Percentiles rank a stretch among this genome's conserved stretches.
phyloP scores from a whole-genome alignment of 2,113 vertebrate species.

The Ailuropoda melanoleuca region DNA sequence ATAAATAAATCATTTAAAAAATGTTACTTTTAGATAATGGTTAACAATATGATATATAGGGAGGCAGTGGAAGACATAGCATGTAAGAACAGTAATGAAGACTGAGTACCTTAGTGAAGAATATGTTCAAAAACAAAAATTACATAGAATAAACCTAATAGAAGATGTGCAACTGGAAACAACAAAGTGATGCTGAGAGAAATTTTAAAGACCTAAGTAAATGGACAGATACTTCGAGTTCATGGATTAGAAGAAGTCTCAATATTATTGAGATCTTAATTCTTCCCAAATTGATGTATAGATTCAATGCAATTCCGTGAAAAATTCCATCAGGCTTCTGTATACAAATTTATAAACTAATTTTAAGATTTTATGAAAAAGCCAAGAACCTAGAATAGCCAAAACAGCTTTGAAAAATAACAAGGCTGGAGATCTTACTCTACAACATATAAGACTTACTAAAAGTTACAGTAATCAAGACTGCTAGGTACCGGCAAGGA shows the following conservation, averaged over 20 bases:
- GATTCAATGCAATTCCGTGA: neutral
- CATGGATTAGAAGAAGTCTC: neutral
- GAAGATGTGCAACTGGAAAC: neutral
- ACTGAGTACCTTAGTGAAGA: neutral
- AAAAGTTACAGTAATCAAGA: neutral
- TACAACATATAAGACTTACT: neutral
- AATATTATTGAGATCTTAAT: neutral
- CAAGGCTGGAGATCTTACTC: neutral
- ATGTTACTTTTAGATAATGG: neutral
- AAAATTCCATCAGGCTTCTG: neutral
- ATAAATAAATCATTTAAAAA: neutral
- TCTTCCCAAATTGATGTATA: neutral
- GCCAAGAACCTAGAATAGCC: neutral
- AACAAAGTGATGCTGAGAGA: neutral
- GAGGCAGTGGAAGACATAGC: neutral
- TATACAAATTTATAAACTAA: neutral
- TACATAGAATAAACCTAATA: neutral
- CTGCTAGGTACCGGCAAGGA: neutral
- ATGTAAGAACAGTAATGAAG: neutral
- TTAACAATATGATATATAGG: neutral
- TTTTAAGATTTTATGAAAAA: neutral
- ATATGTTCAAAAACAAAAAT: neutral
- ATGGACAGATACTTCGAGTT: neutral
- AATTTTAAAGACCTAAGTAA: neutral
- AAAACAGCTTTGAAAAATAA: neutral